A percentile compares a stretch with the other conserved stretches of the same genome.
Conservation (phyloP, 35 echinoderm and acorn worm species). For the Eucidaris tribuloides region DNA sequence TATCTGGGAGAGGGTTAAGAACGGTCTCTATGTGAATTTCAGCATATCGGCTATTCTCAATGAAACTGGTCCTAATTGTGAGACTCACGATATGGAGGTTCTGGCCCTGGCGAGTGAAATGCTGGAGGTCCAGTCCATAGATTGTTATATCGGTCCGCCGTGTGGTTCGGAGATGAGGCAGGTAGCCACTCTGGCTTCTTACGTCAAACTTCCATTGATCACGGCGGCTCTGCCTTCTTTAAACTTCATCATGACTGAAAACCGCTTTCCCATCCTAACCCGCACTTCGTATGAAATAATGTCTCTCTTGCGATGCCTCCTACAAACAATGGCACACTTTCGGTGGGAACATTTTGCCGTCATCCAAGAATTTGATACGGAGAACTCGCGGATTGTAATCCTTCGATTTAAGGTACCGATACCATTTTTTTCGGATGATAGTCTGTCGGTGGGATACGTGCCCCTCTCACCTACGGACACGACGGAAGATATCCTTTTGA, state of each 20-base stretch:
- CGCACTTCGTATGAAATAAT: background rate
- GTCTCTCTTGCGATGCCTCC: background rate
- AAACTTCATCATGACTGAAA: background rate
- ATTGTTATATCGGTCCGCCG: constrained; percentile 4
- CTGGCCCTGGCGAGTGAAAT: background rate
- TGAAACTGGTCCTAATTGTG: background rate
- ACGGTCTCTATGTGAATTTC: background rate
- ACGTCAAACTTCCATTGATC: background rate
- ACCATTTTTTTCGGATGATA: background rate
- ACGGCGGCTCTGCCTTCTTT: background rate
- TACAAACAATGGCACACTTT: background rate
- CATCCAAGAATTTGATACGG: background rate
- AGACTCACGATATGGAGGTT: background rate
- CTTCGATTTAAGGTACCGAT: background rate
- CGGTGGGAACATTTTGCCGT: background rate
- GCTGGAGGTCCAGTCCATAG: background rate
- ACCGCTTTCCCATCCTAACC: background rate
- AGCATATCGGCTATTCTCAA: background rate
- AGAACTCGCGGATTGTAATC: background rate
- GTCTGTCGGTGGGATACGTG: background rate
- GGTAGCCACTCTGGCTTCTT: background rate
- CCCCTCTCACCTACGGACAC: background rate
- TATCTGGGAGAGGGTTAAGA: background rate
- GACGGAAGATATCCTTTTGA: background rate
- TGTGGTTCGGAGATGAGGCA: background rate